Evolutionary conservation across 2,888 invertebrate genomes (phyloP), one percentile per base, ranked within the genome.

Genomic region (Calliphora vomitoria): DNA sequence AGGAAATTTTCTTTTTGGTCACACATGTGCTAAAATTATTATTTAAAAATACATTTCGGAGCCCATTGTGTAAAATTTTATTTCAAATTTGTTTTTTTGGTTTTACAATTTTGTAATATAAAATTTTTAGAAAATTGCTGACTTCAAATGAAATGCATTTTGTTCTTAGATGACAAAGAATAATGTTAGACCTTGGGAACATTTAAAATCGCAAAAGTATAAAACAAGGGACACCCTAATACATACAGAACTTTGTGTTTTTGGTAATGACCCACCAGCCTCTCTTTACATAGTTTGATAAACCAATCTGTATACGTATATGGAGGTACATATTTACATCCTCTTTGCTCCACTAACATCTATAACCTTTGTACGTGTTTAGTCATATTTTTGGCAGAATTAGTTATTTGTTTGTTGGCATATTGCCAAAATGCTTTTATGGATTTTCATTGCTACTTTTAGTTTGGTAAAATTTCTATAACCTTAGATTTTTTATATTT

Each of bases 361-460:
- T 38, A 11, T 64, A 64, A 64, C 18, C 38, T 38, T 64, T 38
- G 13, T 71, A 38, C 18, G 38, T 71, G 71, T 71, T 18, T n/a
- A 44, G n/a, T 18, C 41, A 44, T 55, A 1, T 55, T 81, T 85
- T 75, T 74, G 53, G 74, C 47, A 62, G 64, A 41, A 80, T 75
- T 69, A 75, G 80, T 80, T 74, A 47, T 41, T 78, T 83, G 44
- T 71, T 79, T 69, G 44, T 76, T 81, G 80, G 80, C 75, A 64
- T 62, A n/a, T 41, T 44, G 69, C 80, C 85, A 75, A 71, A 62
- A 75, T 71, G 13, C 4, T 62, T 75, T 20, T 15, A 4, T 5
- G 35, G 11, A 35, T 62, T 62, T 25, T 31, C 15, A 10, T 62
- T 72, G 18, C 11, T 71, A 35, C 4, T 62, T 62, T 35, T 1